Conservation (phyloP, 2,888 invertebrate genomes). For the Nesidiocoris tenuis region DNA sequence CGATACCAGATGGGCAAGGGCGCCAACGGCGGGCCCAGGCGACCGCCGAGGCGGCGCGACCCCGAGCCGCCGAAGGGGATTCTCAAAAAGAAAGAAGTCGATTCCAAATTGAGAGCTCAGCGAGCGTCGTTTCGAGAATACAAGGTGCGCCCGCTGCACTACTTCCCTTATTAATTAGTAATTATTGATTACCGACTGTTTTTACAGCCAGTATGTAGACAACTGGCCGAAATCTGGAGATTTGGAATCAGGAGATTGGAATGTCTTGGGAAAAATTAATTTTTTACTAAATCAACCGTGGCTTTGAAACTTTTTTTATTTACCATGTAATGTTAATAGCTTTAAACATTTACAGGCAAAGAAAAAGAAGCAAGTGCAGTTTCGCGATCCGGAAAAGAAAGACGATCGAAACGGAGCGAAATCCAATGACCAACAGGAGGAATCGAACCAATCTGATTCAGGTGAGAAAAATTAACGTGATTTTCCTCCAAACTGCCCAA, state of each 20-base stretch:
- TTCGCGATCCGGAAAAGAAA: slow-evolving; percentile 49
- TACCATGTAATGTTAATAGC: no score
- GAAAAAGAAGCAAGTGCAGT: slow-evolving; percentile 55
- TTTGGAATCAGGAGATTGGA: no score
- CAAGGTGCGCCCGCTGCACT: no score
- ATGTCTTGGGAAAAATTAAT: no score
- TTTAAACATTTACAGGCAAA: slow-evolving; percentile 56
- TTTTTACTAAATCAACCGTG: no score
- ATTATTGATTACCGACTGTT: no score
- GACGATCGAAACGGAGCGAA: slow-evolving; percentile 7
- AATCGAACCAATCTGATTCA: slow-evolving; percentile 22
- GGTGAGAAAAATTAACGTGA: background rate
- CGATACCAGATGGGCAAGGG: slow-evolving; percentile 43
- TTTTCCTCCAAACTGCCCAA: no score
- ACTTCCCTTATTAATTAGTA: no score
- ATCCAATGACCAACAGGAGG: slow-evolving; percentile 12
- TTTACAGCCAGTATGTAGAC: no score
- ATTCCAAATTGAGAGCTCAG: slow-evolving; percentile 38
- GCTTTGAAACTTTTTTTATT: no score
- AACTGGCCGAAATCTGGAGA: no score
- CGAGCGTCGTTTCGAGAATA: slow-evolving; percentile 51
- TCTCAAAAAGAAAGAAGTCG: slow-evolving; percentile 56
- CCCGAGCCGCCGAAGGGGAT: slow-evolving; percentile 58
- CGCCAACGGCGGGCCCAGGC: slow-evolving; percentile 60
- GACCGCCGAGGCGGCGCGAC: slow-evolving; percentile 60